These are phyloP conservation scores for Eristalinus sepulchralis DNA, from an alignment of 2,888 invertebrate species.

Conservation along the genomic window DNA sequence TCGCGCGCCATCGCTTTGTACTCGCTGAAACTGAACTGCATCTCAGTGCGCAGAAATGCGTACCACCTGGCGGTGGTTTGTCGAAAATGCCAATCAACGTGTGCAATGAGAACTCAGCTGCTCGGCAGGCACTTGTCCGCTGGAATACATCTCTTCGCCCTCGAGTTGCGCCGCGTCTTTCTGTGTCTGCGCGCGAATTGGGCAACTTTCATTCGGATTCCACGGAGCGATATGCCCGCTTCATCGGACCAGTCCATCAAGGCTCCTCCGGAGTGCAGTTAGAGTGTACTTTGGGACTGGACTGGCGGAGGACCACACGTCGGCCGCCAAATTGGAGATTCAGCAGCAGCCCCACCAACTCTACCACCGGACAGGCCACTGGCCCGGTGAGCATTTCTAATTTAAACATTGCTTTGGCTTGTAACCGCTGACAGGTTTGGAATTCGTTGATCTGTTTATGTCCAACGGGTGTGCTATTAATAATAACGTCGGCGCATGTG, in stretches of 20 bases:
- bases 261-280: background rate
- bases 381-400: conserved; percentile 53
- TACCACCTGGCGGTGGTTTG: conserved; percentile 69
- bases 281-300: background rate
- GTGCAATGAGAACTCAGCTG: conserved; percentile 63
- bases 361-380: background rate
- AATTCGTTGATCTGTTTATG: conserved; percentile 70
- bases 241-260: conserved; percentile 56
- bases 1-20: conserved; percentile 22
- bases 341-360: conserved; percentile 7
- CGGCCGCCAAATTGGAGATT: conserved; percentile 32
- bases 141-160: conserved; percentile 19
- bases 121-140: conserved; percentile 59
- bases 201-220: conserved; percentile 65
- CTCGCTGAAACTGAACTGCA: background rate
- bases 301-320: conserved; percentile 4
- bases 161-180: background rate
- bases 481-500: conserved; percentile 55
- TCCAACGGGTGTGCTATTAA: conserved; percentile 71
- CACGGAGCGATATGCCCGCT: conserved; percentile 38
- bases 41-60: conserved; percentile 54
- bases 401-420: conserved; percentile 67
- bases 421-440: conserved; percentile 66
- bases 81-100: conserved; percentile 67
- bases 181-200: conserved; percentile 52